Evolutionary conservation across 2,113 vertebrate species (phyloP), one percentile per base, ranked within the genome.

Genomic region (Phaetusa simplex): DNA sequence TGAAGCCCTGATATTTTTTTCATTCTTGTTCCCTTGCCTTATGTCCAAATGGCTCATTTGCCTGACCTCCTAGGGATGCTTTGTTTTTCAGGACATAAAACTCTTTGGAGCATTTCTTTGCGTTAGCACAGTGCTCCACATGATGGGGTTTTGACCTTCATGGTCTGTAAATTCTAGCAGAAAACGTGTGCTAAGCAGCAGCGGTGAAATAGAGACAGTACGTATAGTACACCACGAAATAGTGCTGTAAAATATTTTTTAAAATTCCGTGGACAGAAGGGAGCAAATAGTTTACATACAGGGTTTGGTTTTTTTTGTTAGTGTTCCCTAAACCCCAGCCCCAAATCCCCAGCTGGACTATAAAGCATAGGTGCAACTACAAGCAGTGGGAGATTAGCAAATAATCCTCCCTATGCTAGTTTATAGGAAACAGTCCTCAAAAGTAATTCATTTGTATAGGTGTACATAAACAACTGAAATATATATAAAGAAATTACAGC

Each of bases 61-160:
- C 64, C 77, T 88, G 80, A 58, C 38, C 70, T 82, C 66, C 34
- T 45, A 61, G 50, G 74, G 70, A 77, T 67, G 74, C 79, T 79
- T 80, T 94, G 49, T 55, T 94, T 92, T 77, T 40, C 86, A 93
- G 70, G 64, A 77, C 62, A 80, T 96, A 77, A 95, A 93, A 80
- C 71, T 43, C 87, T 61, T 59, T 29, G 70, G 89, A 91, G 78
- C 66, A 90, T 90, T 92, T 81, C 88, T 86, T 72, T 66, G 55
- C 0, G 0, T 66, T 79, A 90, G 42, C 84, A 88, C 45, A 69
- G 49, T 8, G 45, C 70, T 93, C 74, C 78, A 72, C 74, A 30
- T 15, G 77, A 91, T 12, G 58, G 14, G 36, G 56, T 45, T 92
- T 82, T 88, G 91, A 95, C 94, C 93, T 97, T 95, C 6, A 8